phyloP scores from a whole-genome alignment of 2,797 vertebrate species.

The Zalophus californianus region DNA sequence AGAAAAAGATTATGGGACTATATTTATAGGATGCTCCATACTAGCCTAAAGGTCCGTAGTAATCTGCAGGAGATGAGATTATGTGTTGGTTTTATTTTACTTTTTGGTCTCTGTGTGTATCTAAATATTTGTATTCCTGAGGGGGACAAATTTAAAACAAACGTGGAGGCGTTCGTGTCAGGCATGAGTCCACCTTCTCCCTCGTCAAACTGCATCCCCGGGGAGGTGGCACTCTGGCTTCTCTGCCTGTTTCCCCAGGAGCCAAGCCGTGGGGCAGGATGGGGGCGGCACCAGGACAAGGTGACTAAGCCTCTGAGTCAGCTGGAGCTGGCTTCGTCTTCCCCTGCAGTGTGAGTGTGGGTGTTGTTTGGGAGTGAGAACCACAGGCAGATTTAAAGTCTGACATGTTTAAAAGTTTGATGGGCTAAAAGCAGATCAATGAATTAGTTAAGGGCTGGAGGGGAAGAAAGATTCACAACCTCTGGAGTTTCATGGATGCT shows the following conservation, averaged over 20 bases:
- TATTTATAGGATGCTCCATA: background rate
- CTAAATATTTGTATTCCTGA: background rate
- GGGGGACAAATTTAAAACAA: background rate
- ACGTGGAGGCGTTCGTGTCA: background rate
- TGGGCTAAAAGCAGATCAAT: background rate
- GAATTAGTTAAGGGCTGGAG: background rate
- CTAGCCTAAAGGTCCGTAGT: too few relatives aligned
- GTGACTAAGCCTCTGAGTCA: background rate
- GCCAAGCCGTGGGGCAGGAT: fast-evolving
- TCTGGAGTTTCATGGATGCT: background rate
- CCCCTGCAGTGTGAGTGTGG: fast-evolving
- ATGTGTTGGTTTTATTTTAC: background rate
- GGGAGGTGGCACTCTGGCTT: fast-evolving
- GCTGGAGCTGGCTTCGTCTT: fast-evolving
- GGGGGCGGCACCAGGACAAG: background rate
- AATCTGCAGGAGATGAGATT: background rate
- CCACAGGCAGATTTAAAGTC: background rate
- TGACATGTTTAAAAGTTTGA: background rate
- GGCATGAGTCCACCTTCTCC: background rate
- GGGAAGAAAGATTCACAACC: background rate
- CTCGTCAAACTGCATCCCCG: background rate
- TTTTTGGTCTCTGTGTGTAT: background rate
- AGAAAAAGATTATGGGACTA: background rate
- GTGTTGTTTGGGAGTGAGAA: background rate
- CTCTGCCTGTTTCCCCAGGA: background rate